phyloP scores from a whole-genome alignment of 2,797 vertebrate species.

The Sebastes glaucus region DNA sequence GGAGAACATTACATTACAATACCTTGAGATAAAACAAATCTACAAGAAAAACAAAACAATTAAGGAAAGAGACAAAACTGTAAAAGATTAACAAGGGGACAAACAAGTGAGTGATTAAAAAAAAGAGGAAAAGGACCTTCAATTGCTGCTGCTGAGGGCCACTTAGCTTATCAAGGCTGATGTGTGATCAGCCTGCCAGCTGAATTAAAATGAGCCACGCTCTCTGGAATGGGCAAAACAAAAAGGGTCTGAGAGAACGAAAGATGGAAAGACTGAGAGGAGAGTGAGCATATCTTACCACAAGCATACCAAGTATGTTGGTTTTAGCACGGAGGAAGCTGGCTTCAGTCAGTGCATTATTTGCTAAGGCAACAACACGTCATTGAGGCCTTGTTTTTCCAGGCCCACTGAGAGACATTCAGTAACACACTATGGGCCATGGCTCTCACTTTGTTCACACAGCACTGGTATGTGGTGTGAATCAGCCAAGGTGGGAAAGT shows the following conservation, averaged over 20 bases:
- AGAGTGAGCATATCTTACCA: constrained; percentile 41
- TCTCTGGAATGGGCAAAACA: constrained; percentile 64
- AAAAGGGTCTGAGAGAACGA: constrained; percentile 59
- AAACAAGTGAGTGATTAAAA: constrained; percentile 63
- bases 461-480: not conserved
- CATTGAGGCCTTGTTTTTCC: constrained; percentile 54
- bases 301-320: constrained; percentile 68
- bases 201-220: constrained; percentile 73
- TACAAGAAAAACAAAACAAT: constrained; percentile 51
- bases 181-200: constrained; percentile 67
- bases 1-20: constrained; percentile 50
- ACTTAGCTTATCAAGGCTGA: constrained; percentile 76
- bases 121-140: constrained; percentile 65
- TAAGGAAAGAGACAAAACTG: constrained; percentile 29
- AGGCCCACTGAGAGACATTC: constrained; percentile 38
- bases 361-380: constrained; percentile 61
- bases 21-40: constrained; percentile 56
- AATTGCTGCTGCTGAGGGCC: constrained; percentile 71
- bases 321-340: constrained; percentile 54
- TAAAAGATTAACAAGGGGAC: constrained; percentile 51
- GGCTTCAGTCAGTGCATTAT: constrained; percentile 33
- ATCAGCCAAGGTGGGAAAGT: constrained; percentile 12
- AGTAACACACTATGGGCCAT: constrained; percentile 29
- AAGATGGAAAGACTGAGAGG: constrained; percentile 38
- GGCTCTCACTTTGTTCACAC: constrained; percentile 37